Percentiles rank a stretch among this genome's conserved stretches.
Evolutionary conservation across 2,113 vertebrate genomes (phyloP).

Genomic region (Colius striatus): DNA sequence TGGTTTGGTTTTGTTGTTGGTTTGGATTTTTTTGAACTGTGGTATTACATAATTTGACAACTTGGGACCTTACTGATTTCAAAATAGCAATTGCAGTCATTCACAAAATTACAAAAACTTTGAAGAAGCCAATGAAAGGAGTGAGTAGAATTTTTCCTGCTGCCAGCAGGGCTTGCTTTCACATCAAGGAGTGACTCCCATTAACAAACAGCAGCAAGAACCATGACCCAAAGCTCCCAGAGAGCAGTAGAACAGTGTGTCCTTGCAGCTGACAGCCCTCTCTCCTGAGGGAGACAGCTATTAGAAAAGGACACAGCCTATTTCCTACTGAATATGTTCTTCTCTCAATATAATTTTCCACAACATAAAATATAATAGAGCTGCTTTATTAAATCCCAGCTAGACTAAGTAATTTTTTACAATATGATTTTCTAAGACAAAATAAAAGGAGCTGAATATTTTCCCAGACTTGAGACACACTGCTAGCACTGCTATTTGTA

Average conservation of each 20-base stretch:
- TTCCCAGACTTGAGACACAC: background rate
- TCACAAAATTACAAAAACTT: background rate
- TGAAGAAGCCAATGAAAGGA: background rate
- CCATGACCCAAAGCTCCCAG: background rate
- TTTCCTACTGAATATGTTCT: background rate
- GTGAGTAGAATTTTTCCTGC: background rate
- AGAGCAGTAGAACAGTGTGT: background rate
- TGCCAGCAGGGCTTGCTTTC: background rate
- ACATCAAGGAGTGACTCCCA: background rate
- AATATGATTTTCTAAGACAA: background rate
- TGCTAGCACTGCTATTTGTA: background rate
- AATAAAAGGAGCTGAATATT: background rate
- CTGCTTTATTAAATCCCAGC: constrained; percentile 14
- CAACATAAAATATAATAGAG: constrained; percentile 13
- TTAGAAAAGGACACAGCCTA: background rate
- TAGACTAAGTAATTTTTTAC: background rate
- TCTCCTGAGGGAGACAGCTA: background rate
- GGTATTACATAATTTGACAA: background rate
- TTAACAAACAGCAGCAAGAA: background rate
- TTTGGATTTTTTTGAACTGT: background rate
- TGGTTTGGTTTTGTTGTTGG: too few relatives aligned
- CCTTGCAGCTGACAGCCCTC: background rate
- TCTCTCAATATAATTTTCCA: constrained; percentile 2
- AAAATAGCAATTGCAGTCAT: background rate
- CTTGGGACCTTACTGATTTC: background rate